Conservation (phyloP, 2,797 vertebrate species). For the Bradypodion pumilum region DNA sequence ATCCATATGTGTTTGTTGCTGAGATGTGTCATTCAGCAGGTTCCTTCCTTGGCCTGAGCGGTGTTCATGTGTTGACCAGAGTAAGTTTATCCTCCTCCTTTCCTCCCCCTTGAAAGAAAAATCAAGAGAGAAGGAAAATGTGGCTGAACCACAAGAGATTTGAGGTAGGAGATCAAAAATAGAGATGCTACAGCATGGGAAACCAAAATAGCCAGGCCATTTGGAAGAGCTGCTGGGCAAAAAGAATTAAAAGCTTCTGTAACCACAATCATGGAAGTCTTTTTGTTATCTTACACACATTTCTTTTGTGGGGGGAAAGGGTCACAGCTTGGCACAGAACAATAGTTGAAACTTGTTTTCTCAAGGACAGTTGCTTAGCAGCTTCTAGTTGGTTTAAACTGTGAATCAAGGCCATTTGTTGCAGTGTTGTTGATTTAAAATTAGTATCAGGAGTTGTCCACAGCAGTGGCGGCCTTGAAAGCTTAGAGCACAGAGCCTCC, state of each 20-base stretch:
- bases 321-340: not conserved
- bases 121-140: constrained; percentile 33
- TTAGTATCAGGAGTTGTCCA: not conserved
- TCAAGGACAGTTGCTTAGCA: not conserved
- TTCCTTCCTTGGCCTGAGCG: constrained; percentile 48
- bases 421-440: not conserved
- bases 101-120: not conserved
- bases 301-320: not conserved
- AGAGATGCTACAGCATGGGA: constrained; percentile 63
- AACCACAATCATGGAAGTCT: constrained; percentile 29
- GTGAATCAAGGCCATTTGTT: not conserved
- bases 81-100: constrained; percentile 57
- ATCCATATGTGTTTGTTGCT: constrained; percentile 49
- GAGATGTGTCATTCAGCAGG: constrained; percentile 62
- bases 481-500: not conserved
- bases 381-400: not conserved
- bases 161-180: constrained; percentile 72
- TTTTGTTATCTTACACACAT: constrained; percentile 12
- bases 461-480: not conserved
- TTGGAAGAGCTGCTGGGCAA: constrained; percentile 62
- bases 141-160: constrained; percentile 71
- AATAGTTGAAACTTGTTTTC: not conserved
- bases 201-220: constrained; percentile 65
- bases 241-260: constrained; percentile 58
- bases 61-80: constrained; percentile 63